Percentiles rank a stretch among this genome's conserved stretches.
phyloP scores from a whole-genome alignment of 2,113 vertebrate species.

The Numenius arquata region DNA sequence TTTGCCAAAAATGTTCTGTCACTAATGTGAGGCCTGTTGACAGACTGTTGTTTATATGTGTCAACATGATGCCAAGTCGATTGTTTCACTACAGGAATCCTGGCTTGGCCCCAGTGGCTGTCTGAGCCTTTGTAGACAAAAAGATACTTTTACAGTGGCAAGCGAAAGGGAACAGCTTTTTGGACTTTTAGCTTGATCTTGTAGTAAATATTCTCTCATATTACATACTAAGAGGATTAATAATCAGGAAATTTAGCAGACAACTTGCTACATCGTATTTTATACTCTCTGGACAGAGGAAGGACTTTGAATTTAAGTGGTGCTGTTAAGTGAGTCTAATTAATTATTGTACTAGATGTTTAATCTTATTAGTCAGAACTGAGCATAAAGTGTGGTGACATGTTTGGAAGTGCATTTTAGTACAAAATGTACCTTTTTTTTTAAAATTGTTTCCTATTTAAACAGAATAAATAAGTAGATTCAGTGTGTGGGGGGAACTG shows the following conservation, averaged over 20 bases:
- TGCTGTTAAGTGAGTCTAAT: conserved; percentile 49
- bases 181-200: conserved; percentile 47
- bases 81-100: conserved; percentile 81
- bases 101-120: conserved; percentile 84
- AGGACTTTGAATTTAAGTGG: conserved; percentile 27
- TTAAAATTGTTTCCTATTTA: neutral
- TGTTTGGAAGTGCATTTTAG: neutral
- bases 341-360: conserved; percentile 44
- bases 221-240: conserved; percentile 7
- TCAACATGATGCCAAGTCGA: conserved; percentile 84
- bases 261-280: neutral
- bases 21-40: conserved; percentile 92
- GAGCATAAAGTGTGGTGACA: neutral
- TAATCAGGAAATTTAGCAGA: conserved; percentile 8
- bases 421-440: neutral
- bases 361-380: conserved; percentile 36
- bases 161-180: conserved; percentile 64
- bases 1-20: conserved; percentile 86
- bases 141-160: conserved; percentile 51
- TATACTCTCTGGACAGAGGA: conserved; percentile 5
- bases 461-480: neutral
- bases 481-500: neutral
- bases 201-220: conserved; percentile 1
- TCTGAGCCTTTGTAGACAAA: conserved; percentile 75
- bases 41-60: conserved; percentile 84